Conservation (phyloP, 2,797 vertebrate species). For the Dicrostonyx torquatus region DNA sequence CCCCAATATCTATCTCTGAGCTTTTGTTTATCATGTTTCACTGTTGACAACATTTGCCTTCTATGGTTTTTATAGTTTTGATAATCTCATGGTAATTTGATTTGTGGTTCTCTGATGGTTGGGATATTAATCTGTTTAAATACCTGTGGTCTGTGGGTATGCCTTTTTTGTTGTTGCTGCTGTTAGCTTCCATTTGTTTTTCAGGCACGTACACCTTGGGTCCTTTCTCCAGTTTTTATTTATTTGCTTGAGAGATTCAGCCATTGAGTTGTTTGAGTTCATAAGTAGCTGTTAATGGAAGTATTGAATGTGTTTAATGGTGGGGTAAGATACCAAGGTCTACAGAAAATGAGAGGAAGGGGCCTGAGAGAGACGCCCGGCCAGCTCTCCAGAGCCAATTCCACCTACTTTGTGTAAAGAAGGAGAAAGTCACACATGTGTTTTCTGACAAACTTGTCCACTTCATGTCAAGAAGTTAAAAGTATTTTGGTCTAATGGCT, state of each 20-base stretch:
- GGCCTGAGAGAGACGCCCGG: neutral
- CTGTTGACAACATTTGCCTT: neutral
- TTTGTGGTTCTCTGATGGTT: neutral
- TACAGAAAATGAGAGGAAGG: neutral
- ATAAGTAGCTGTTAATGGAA: neutral
- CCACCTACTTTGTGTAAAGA: neutral
- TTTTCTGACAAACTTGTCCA: neutral
- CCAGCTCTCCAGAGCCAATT: neutral
- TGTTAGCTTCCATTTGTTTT: neutral
- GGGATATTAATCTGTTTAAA: neutral
- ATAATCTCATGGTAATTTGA: neutral
- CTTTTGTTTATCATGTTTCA: no score
- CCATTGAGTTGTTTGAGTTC: neutral
- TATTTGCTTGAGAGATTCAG: neutral
- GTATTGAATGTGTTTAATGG: neutral
- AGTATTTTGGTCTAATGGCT: conserved; percentile 8
- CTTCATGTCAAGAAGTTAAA: neutral
- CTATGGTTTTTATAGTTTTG: neutral
- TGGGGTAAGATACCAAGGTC: neutral
- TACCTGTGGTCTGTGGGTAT: neutral
- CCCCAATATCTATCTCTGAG: no score
- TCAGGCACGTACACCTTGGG: neutral
- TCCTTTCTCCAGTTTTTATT: neutral
- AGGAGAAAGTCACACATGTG: neutral
- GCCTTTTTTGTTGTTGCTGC: neutral